Evolutionary conservation across 64 coral and sea anemone genomes (phyloP).

Genomic region (Trachythela sp.): DNA sequence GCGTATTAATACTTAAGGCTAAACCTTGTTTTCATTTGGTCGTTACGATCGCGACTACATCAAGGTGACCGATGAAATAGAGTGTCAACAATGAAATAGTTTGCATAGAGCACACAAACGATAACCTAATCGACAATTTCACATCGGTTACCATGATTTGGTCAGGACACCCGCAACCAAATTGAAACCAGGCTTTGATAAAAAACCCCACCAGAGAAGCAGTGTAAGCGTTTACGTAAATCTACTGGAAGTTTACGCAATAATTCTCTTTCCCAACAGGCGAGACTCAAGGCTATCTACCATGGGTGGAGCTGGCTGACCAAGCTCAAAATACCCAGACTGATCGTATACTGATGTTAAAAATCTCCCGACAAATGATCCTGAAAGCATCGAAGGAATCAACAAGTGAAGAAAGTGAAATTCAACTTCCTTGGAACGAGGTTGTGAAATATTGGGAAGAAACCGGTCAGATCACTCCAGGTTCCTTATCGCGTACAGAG

Average conservation of each 20-base stretch:
- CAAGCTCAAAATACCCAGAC: neutral
- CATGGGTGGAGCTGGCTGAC: neutral
- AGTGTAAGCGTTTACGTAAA: too few species aligned
- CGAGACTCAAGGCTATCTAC: neutral
- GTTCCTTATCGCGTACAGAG: neutral
- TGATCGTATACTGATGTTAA: neutral
- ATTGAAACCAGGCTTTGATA: too few species aligned
- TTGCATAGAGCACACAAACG: too few species aligned
- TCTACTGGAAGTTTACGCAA: neutral
- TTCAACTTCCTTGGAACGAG: neutral
- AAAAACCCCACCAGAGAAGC: too few species aligned
- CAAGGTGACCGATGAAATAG: too few species aligned
- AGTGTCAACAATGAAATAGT: too few species aligned
- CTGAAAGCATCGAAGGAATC: neutral
- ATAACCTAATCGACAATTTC: too few species aligned
- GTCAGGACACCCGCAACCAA: too few species aligned
- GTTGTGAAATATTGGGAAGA: neutral
- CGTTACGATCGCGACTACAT: too few species aligned
- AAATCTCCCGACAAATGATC: neutral
- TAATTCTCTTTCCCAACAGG: neutral
- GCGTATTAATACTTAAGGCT: too few species aligned
- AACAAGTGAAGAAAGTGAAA: neutral
- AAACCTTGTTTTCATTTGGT: too few species aligned
- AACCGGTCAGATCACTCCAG: neutral
- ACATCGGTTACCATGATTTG: too few species aligned